Percentiles rank a stretch among this genome's conserved stretches.
Conservation (phyloP, 2,888 invertebrate species). For the Andrena hattorfiana region DNA sequence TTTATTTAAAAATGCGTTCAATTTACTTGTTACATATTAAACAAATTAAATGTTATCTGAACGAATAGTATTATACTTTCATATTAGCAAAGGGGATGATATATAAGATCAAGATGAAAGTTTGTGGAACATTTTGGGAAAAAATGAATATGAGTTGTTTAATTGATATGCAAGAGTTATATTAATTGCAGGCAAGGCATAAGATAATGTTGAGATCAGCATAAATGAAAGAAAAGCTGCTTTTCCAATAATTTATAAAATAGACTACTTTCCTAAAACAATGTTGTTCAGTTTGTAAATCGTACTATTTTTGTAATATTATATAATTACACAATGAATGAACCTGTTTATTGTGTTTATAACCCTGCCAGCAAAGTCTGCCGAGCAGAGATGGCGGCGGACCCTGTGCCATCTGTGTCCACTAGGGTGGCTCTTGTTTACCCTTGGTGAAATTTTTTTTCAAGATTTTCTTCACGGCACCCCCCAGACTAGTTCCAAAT, state of each 20-base stretch:
- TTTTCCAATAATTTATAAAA: conserved; percentile 30
- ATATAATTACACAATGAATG: not conserved
- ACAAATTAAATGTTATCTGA: conserved; percentile 43
- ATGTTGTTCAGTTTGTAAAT: conserved; percentile 4
- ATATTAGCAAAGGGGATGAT: conserved; percentile 47
- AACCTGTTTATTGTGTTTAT: not conserved
- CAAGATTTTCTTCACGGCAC: too few relatives aligned
- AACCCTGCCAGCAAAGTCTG: too few relatives aligned
- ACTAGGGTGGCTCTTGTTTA: too few relatives aligned
- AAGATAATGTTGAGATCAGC: conserved; percentile 58
- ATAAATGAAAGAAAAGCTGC: conserved; percentile 41
- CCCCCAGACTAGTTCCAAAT: too few relatives aligned
- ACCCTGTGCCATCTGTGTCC: too few relatives aligned
- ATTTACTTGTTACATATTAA: conserved; percentile 41
- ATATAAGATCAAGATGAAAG: conserved; percentile 42
- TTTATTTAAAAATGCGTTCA: conserved; percentile 20
- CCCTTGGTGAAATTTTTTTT: too few relatives aligned
- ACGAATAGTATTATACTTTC: conserved; percentile 38
- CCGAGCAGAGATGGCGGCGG: too few relatives aligned
- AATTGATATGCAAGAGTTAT: conserved; percentile 60
- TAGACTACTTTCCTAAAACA: conserved; percentile 24
- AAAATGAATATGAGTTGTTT: conserved; percentile 50
- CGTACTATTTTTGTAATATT: conserved; percentile 22
- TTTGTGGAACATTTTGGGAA: conserved; percentile 40
- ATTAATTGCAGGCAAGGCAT: conserved; percentile 55